These are phyloP conservation scores for Otocyon megalotis DNA, from an alignment of 2,113 vertebrate genomes.

Conservation along the genomic window DNA sequence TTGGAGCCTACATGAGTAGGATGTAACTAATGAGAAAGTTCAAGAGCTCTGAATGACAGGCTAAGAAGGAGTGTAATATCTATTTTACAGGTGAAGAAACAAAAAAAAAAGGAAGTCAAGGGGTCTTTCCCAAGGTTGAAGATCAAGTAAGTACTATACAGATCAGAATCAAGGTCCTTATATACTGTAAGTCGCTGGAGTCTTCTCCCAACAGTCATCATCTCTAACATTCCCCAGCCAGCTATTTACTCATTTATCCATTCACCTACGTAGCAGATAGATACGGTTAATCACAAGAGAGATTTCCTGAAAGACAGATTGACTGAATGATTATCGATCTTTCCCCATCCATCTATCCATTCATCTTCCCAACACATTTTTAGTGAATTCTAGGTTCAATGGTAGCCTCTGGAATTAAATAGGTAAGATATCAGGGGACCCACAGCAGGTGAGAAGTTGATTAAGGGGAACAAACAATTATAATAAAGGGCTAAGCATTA, in stretches of 20 bases:
- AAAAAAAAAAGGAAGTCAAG: constrained; percentile 60
- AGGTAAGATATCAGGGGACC: not conserved
- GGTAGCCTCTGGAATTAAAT: not conserved
- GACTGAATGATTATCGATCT: constrained; percentile 1
- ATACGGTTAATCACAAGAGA: not conserved
- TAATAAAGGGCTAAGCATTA: not conserved
- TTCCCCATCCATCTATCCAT: not conserved
- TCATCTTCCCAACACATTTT: constrained; percentile 49
- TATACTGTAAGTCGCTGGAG: not conserved
- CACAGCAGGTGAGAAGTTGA: not conserved
- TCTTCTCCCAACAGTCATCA: not conserved
- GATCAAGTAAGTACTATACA: constrained; percentile 68
- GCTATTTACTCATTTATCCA: not conserved
- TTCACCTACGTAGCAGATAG: not conserved
- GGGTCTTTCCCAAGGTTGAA: constrained; percentile 55
- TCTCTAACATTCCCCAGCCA: not conserved
- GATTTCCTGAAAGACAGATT: constrained; percentile 6
- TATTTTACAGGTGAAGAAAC: constrained; percentile 78
- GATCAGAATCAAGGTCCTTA: not conserved
- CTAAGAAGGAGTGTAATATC: constrained; percentile 46
- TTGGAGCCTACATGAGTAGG: constrained; percentile 20
- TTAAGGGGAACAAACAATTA: not conserved
- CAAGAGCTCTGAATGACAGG: constrained; percentile 25
- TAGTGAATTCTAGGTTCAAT: not conserved
- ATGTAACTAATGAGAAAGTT: constrained; percentile 44